These are phyloP conservation scores for Botrylloides violaceus DNA, from an alignment of 23 tunicate genomes.

Conservation along the genomic window DNA sequence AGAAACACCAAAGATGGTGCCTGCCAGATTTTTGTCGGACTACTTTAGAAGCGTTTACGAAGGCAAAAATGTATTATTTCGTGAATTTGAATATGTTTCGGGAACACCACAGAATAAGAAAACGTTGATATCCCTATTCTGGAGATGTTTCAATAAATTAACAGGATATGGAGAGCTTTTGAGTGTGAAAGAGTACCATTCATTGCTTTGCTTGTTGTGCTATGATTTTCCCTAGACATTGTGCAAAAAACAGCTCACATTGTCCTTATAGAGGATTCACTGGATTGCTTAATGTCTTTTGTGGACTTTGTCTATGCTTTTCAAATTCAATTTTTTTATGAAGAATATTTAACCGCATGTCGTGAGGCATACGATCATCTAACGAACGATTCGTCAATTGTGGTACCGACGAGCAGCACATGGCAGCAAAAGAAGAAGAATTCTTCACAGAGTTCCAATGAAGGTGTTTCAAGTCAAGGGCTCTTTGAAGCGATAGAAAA, in stretches of 20 bases:
- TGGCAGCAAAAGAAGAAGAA: constrained; percentile 39
- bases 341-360: constrained; percentile 55
- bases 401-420: constrained; percentile 65
- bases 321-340: constrained; percentile 83
- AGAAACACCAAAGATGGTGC: constrained; percentile 57
- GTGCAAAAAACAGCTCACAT: constrained; percentile 73
- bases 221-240: constrained; percentile 85
- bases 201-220: constrained; percentile 62
- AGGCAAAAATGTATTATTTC: constrained; percentile 62
- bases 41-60: constrained; percentile 81
- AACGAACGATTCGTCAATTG: constrained; percentile 39
- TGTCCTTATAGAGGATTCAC: constrained; percentile 86
- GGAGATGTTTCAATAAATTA: constrained; percentile 77
- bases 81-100: constrained; percentile 56
- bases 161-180: constrained; percentile 74
- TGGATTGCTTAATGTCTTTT: constrained; percentile 86
- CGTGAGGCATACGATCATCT: constrained; percentile 72
- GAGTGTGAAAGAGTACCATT: constrained; percentile 91
- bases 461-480: constrained; percentile 49
- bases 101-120: constrained; percentile 55
- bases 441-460: neutral
- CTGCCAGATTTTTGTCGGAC: constrained; percentile 64
- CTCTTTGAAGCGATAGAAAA: constrained; percentile 63
- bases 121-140: constrained; percentile 56
- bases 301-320: constrained; percentile 82